Base-by-base conservation (phyloP, 2,113 vertebrate species). In the Phylloscopus trochilus region DNA sequence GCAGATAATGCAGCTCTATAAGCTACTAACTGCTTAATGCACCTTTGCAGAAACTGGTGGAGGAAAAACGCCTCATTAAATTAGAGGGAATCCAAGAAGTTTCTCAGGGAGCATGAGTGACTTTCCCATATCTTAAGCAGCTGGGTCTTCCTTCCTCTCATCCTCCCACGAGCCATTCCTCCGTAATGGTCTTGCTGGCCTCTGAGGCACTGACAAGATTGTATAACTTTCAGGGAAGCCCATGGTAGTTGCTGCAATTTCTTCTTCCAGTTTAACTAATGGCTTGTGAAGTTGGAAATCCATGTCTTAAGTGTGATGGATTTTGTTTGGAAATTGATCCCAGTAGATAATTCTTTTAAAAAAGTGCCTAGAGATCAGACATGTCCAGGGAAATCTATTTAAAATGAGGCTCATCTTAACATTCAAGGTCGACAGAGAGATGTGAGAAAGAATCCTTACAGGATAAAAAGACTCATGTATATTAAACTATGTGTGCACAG, bases 291-390 rank as follows among this genome's bases (percentile, higher is more conserved):
- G n/a, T 37, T 96, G 46, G 85, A 91, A 81, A 87, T 84, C 58
- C 7, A 20, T 83, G n/a, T 69, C 72, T 52, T 63, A 26, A 70
- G 30, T 35, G 55, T 81, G 95, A 89, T 94, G 74, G 79, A 76
- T 96, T 98, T 97, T 96, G 85, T 94, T 95, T 95, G 94, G 94
- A 97, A 93, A 95, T 92, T 89, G 88, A 95, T 93, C 66, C 47
- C 74, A 74, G 58, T 30, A 58, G 85, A 88, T 87, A 83, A 88
- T 85, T 85, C 16, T 37, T 96, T 95, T 92, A 22, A 96, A 95
- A 89, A 70, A 7, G 28, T 73, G 91, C 55, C 90, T 90, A 94
- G 93, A 78, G 51, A 90, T 10, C 28, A 94, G 82, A 89, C 49
- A 51, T 87, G 35, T 13, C 72, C 15, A 49, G 60, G 72, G 59